Evolutionary conservation across 30 jellyfish, hydroid and myxozoan species (phyloP).

Genomic region (Morbakka virulenta): DNA sequence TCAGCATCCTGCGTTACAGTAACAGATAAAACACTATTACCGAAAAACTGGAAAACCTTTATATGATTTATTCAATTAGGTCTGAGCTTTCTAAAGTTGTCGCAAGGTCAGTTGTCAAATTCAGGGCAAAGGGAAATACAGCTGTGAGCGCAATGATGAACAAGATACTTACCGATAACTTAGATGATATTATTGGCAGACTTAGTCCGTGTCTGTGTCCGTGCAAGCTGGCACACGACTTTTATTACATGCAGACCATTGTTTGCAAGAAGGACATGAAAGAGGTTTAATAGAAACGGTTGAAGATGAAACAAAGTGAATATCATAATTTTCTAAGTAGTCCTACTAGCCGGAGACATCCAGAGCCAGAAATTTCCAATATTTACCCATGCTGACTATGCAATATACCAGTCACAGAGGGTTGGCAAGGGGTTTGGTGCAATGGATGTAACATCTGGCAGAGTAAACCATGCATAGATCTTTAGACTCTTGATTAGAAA

Average conservation of each 20-base stretch:
- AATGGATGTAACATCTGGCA: no score
- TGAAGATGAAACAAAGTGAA: no score
- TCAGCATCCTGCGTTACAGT: slow-evolving; percentile 30
- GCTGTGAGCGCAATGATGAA: slow-evolving; percentile 1
- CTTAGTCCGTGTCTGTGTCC: slow-evolving; percentile 27
- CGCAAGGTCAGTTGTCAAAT: neutral
- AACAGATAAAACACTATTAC: slow-evolving; percentile 7
- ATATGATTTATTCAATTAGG: slow-evolving; percentile 1
- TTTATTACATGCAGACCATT: neutral
- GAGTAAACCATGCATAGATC: no score
- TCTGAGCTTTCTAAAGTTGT: slow-evolving; percentile 27
- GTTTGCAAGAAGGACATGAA: neutral
- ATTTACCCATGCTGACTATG: no score
- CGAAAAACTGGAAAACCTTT: slow-evolving; percentile 23
- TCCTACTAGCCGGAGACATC: no score
- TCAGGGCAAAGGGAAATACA: neutral
- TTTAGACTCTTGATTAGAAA: no score
- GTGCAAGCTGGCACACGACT: slow-evolving; percentile 44
- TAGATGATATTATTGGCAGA: neutral
- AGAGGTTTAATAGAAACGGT: slow-evolving; percentile 6
- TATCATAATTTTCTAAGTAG: no score
- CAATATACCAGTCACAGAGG: no score
- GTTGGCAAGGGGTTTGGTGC: no score
- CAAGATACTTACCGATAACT: slow-evolving; percentile 7
- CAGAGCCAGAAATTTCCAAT: no score